Percentiles rank a stretch among this genome's conserved stretches.
phyloP scores from a whole-genome alignment of 2,113 vertebrate genomes.

The Gnathochromis pfefferi region DNA sequence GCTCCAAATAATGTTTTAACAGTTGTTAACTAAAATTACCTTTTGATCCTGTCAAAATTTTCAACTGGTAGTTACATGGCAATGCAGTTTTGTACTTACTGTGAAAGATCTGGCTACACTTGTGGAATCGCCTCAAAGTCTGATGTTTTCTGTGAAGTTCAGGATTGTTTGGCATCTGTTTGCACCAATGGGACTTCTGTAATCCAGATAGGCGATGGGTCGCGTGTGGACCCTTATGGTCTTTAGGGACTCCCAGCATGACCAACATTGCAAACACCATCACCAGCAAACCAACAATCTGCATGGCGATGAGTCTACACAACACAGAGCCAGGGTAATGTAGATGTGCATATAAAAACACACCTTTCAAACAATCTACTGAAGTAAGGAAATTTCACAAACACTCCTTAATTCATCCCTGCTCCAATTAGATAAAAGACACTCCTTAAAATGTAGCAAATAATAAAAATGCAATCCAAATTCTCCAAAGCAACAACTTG shows the following conservation, averaged over 20 bases:
- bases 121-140: conserved; percentile 24
- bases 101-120: conserved; percentile 46
- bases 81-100: conserved; percentile 58
- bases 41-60: neutral
- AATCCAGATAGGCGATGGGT: neutral
- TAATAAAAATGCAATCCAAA: neutral
- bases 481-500: neutral
- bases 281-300: conserved; percentile 23
- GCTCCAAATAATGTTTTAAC: neutral
- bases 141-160: neutral
- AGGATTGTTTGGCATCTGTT: neutral
- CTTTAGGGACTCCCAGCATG: conserved; percentile 52
- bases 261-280: conserved; percentile 46
- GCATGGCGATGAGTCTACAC: conserved; percentile 24
- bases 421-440: neutral
- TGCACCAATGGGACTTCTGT: conserved; percentile 43
- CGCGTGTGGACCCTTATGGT: conserved; percentile 16
- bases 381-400: neutral
- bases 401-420: neutral
- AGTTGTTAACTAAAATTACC: neutral
- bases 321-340: neutral
- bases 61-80: neutral
- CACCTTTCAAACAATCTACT: neutral
- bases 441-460: neutral
- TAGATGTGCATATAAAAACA: neutral